Conservation (phyloP, 2,113 vertebrate genomes). For the Lampris incognitus region DNA sequence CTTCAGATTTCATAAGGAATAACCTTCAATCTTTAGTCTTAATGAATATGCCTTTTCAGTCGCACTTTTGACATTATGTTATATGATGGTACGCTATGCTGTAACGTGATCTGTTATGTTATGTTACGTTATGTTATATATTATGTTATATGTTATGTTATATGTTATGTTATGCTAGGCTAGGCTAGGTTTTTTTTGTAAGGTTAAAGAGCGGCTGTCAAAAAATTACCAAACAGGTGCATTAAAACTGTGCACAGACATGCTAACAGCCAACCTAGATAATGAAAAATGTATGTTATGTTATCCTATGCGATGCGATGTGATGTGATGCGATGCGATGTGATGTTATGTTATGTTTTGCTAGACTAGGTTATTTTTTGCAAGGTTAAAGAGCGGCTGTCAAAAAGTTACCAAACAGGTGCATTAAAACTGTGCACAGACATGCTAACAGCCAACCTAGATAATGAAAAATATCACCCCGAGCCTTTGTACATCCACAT, state of each 20-base stretch:
- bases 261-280: slow-evolving; percentile 19
- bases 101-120: too few species aligned
- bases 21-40: too few species aligned
- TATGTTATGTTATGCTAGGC: slow-evolving; percentile 13
- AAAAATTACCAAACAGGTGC: neutral
- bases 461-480: slow-evolving; percentile 53
- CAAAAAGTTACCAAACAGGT: neutral
- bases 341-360: slow-evolving; percentile 14
- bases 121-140: too few species aligned
- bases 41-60: too few species aligned
- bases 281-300: slow-evolving; percentile 24
- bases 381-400: too few species aligned
- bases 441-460: slow-evolving; percentile 14
- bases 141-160: too few species aligned
- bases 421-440: neutral
- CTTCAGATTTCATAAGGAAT: too few species aligned
- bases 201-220: too few species aligned
- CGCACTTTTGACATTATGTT: neutral
- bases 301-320: too few species aligned
- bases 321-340: too few species aligned
- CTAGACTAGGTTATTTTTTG: neutral
- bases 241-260: neutral
- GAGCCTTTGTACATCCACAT: slow-evolving; percentile 65
- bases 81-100: neutral
- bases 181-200: neutral